Percentiles rank a stretch among this genome's conserved stretches.
Conservation (phyloP, 2,888 invertebrate genomes). For the Arge pagana region DNA sequence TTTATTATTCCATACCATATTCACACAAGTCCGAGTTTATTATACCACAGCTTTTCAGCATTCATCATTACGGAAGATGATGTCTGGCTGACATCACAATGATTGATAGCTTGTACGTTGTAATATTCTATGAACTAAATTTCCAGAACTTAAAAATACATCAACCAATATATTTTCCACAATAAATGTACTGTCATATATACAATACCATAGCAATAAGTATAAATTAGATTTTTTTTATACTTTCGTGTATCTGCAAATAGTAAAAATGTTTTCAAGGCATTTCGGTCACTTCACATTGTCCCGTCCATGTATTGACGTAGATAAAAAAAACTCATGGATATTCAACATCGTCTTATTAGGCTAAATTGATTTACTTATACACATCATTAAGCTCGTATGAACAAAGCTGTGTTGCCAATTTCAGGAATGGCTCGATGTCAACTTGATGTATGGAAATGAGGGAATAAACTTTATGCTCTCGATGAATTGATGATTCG, state of each 20-base stretch:
- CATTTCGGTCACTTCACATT: conserved; percentile 17
- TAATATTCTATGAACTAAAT: too few relatives aligned
- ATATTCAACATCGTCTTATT: conserved; percentile 29
- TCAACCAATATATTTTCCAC: conserved; percentile 43
- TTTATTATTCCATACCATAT: too few relatives aligned
- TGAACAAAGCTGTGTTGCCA: neutral
- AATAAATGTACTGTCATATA: conserved; percentile 49
- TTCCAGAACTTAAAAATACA: conserved; percentile 40
- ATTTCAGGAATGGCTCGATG: conserved; percentile 4
- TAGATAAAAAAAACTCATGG: conserved; percentile 20
- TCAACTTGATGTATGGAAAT: neutral
- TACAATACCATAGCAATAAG: conserved; percentile 48
- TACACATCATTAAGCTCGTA: conserved; percentile 14
- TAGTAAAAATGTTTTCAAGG: conserved; percentile 24
- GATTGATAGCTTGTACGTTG: too few relatives aligned
- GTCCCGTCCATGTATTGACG: conserved; percentile 21
- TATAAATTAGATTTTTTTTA: conserved; percentile 43
- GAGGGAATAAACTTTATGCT: conserved; percentile 3
- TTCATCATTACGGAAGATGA: too few relatives aligned
- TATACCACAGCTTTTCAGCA: too few relatives aligned
- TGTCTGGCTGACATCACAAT: too few relatives aligned
- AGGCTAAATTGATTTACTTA: conserved; percentile 16
- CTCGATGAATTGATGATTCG: conserved; percentile 5
- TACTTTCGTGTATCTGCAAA: conserved; percentile 25
- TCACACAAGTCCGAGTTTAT: too few relatives aligned